Percentiles rank a stretch among this genome's conserved stretches.
These are phyloP conservation scores for Aurelia sp. DNA, from an alignment of 30 jellyfish, hydroid and myxozoan species.

Conservation along the genomic window DNA sequence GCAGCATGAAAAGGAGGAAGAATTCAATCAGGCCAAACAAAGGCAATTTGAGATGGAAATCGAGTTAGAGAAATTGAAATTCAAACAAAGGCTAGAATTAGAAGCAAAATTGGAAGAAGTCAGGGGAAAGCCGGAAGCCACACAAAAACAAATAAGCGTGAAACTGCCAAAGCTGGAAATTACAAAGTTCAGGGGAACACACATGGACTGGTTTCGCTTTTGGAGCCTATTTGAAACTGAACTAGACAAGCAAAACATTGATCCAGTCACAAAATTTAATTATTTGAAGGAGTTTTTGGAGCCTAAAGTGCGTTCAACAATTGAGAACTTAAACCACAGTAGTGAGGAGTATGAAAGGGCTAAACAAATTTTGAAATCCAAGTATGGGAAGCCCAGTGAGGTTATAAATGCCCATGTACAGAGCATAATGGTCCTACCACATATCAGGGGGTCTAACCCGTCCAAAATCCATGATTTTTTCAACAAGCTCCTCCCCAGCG, in stretches of 20 bases:
- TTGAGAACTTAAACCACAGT: too few relatives aligned
- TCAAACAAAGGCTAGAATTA: constrained; percentile 2
- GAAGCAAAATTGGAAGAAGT: background rate
- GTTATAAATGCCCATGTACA: constrained; percentile 50
- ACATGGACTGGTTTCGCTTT: constrained; percentile 48
- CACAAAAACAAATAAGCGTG: constrained; percentile 7
- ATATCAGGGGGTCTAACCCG: constrained; percentile 40
- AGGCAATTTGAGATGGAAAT: constrained; percentile 12
- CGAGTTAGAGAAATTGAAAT: background rate
- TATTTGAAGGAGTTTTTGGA: constrained; percentile 43
- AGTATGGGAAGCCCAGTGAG: constrained; percentile 58
- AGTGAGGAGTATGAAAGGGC: too few relatives aligned
- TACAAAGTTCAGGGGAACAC: constrained; percentile 37
- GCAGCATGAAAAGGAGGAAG: constrained; percentile 1
- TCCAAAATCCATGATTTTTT: constrained; percentile 34
- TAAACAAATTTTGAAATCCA: constrained; percentile 23
- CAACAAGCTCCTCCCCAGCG: constrained; percentile 30
- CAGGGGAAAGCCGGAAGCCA: background rate
- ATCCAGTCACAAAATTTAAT: constrained; percentile 25
- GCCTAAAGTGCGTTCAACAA: constrained; percentile 15
- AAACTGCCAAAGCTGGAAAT: background rate
- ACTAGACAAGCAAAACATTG: constrained; percentile 22
- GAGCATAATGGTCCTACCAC: constrained; percentile 33
- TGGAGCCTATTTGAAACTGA: constrained; percentile 57
- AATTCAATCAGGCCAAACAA: constrained; percentile 4